phyloP scores from a whole-genome alignment of 2,888 invertebrate species.

The Catocala sponsa region DNA sequence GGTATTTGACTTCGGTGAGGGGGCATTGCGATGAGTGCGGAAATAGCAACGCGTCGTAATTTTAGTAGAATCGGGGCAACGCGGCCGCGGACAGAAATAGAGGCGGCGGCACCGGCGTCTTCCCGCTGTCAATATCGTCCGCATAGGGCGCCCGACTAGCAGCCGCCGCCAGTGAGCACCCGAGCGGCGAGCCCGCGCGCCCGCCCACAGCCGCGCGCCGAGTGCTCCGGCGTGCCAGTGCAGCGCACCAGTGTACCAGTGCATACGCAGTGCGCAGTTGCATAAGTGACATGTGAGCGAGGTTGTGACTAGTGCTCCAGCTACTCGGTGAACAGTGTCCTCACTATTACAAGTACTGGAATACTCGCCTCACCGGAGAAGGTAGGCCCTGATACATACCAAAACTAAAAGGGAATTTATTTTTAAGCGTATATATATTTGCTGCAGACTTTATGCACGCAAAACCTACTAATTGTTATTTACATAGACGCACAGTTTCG shows the following conservation, averaged over 20 bases:
- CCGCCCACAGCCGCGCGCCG: too few species aligned
- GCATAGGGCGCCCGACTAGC: constrained; percentile 84
- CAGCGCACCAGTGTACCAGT: too few species aligned
- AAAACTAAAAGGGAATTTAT: background rate
- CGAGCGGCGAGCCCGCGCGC: too few species aligned
- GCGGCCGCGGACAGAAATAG: constrained; percentile 86
- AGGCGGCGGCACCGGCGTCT: constrained; percentile 79
- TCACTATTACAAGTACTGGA: constrained; percentile 4
- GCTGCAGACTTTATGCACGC: constrained; percentile 6
- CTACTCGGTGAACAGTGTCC: too few species aligned
- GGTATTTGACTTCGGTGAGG: constrained; percentile 71
- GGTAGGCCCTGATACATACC: constrained; percentile 27
- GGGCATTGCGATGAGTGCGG: constrained; percentile 81
- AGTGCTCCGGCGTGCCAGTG: too few species aligned
- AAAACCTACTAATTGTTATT: constrained; percentile 39
- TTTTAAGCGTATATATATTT: background rate
- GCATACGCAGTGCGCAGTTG: constrained; percentile 59
- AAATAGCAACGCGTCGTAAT: constrained; percentile 86
- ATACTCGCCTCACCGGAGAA: constrained; percentile 11
- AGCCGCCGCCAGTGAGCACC: constrained; percentile 44
- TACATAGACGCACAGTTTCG: constrained; percentile 67
- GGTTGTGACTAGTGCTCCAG: constrained; percentile 36
- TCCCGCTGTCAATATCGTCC: constrained; percentile 84
- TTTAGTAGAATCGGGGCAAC: constrained; percentile 88
- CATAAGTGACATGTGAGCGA: constrained; percentile 65